phyloP scores from a whole-genome alignment of 2,113 vertebrate species.

The Centrocercus urophasianus region DNA sequence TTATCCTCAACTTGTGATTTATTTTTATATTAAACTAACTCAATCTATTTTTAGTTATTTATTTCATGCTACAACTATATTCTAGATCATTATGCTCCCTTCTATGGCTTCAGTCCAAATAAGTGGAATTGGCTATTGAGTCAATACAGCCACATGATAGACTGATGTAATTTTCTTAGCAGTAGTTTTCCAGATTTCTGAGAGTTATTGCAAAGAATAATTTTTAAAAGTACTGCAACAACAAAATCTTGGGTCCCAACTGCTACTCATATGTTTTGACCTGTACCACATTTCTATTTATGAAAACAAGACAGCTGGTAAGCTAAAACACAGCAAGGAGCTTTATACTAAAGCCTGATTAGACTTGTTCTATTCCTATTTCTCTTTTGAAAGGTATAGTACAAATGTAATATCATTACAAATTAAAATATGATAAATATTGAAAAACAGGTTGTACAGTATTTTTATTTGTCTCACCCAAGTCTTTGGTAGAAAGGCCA shows the following conservation, averaged over 20 bases:
- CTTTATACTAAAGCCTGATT: not conserved
- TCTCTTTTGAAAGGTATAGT: not conserved
- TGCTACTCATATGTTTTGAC: not conserved
- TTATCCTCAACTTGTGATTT: not conserved
- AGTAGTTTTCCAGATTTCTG: not conserved
- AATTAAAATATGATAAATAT: not conserved
- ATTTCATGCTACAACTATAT: not conserved
- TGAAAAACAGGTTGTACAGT: not conserved
- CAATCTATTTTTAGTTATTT: not conserved
- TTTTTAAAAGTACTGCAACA: not conserved
- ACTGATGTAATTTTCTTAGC: not conserved
- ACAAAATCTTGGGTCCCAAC: not conserved
- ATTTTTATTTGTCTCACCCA: not conserved
- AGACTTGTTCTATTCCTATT: not conserved
- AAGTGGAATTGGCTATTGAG: not conserved
- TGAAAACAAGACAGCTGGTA: not conserved
- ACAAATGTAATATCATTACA: not conserved
- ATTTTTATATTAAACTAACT: constrained; percentile 4
- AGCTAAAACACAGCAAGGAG: not conserved
- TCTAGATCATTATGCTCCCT: not conserved
- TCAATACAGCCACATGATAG: not conserved
- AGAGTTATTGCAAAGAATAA: not conserved
- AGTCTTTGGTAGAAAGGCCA: not conserved
- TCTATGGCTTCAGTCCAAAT: not conserved
- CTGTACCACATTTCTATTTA: not conserved